Conservation (phyloP, 2,797 vertebrate species). For the Myotis findleyi region DNA sequence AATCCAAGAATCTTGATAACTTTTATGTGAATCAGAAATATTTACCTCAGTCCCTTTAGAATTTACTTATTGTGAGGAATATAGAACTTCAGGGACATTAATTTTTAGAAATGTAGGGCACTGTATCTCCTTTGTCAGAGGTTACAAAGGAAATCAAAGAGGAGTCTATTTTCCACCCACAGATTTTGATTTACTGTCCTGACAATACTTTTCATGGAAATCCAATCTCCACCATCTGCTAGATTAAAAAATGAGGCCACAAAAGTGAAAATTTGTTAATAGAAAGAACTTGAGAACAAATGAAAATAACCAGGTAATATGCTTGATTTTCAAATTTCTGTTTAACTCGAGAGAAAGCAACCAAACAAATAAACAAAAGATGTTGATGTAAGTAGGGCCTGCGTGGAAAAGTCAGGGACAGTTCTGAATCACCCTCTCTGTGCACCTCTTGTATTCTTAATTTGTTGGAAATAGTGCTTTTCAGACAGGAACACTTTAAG, state of each 20-base stretch:
- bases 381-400: neutral
- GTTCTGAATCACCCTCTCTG: neutral
- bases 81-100: neutral
- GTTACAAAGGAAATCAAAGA: slow-evolving; percentile 39
- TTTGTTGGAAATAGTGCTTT: slow-evolving; percentile 14
- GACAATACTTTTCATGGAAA: slow-evolving; percentile 8
- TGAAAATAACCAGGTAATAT: neutral
- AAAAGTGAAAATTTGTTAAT: slow-evolving; percentile 31
- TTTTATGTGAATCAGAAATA: slow-evolving; percentile 44
- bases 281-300: slow-evolving; percentile 31
- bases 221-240: slow-evolving; percentile 26
- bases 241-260: slow-evolving; percentile 5
- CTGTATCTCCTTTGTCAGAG: slow-evolving; percentile 14
- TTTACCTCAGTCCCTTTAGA: neutral
- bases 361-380: neutral
- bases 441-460: neutral
- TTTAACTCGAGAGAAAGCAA: slow-evolving; percentile 28
- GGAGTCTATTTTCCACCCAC: neutral
- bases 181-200: slow-evolving; percentile 2
- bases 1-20: slow-evolving; percentile 24
- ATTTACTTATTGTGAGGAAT: neutral
- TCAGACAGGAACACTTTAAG: neutral
- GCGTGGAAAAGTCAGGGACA: neutral
- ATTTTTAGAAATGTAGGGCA: neutral
- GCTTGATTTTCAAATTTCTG: neutral